Evolutionary conservation across 92 coral and sea anemone species (phyloP).

Genomic region (Actinostola sp.): DNA sequence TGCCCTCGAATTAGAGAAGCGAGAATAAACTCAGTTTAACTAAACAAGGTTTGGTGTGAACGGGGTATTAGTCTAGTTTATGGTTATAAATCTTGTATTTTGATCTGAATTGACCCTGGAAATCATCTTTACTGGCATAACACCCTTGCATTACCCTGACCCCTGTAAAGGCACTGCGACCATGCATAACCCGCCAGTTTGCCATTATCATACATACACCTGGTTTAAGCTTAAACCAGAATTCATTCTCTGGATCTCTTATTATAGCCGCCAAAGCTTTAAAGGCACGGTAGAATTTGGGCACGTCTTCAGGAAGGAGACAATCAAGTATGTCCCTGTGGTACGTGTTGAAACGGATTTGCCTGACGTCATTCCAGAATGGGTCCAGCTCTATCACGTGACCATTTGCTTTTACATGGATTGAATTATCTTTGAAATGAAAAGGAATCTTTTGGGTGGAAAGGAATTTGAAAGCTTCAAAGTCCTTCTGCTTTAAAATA

Average conservation of each 20-base stretch:
- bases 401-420: constrained; percentile 67
- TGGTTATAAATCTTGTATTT: constrained; percentile 19
- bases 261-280: constrained; percentile 54
- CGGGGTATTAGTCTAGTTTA: background rate
- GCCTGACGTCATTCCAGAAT: constrained; percentile 42
- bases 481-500: constrained; percentile 55
- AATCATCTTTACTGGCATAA: constrained; percentile 73
- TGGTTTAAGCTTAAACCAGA: constrained; percentile 73
- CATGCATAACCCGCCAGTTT: constrained; percentile 88
- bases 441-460: constrained; percentile 60
- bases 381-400: constrained; percentile 76
- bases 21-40: no score
- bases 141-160: constrained; percentile 71
- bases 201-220: constrained; percentile 65
- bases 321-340: constrained; percentile 66
- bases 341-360: constrained; percentile 73
- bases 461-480: constrained; percentile 67
- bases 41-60: no score
- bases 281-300: constrained; percentile 68
- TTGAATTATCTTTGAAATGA: constrained; percentile 48
- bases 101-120: constrained; percentile 64
- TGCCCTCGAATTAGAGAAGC: no score
- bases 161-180: constrained; percentile 77
- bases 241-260: constrained; percentile 68
- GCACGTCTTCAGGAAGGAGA: constrained; percentile 50